phyloP scores from a whole-genome alignment of 2,797 vertebrate genomes.

The Pampus argenteus region DNA sequence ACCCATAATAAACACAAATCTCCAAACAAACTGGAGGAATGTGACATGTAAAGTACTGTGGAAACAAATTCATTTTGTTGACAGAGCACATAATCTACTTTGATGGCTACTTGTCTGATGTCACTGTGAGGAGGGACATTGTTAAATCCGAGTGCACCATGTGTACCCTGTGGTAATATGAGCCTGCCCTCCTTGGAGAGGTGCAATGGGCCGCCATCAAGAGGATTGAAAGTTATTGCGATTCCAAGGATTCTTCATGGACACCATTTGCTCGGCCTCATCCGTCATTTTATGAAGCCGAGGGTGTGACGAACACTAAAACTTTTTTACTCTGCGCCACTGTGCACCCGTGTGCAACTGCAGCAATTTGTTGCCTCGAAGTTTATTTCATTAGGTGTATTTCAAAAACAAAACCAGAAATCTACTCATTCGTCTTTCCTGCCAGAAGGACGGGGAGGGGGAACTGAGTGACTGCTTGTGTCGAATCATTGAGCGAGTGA shows the following conservation, averaged over 20 bases:
- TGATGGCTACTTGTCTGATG: conserved; percentile 57
- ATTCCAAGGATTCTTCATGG: conserved; percentile 55
- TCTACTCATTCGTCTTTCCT: conserved; percentile 36
- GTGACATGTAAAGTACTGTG: conserved; percentile 30
- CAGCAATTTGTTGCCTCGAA: conserved; percentile 10
- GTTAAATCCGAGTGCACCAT: conserved; percentile 48
- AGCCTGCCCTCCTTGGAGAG: conserved; percentile 43
- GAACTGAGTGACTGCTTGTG: conserved; percentile 59
- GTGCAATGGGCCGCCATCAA: conserved; percentile 24
- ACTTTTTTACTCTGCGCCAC: conserved; percentile 27
- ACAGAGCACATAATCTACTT: conserved; percentile 51
- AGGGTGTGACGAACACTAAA: conserved; percentile 25
- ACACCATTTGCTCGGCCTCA: conserved; percentile 38
- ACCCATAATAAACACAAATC: conserved; percentile 14
- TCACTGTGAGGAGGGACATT: conserved; percentile 39
- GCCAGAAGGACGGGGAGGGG: conserved; percentile 40
- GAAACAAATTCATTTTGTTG: conserved; percentile 46
- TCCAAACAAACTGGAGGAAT: conserved; percentile 17
- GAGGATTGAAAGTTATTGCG: conserved; percentile 47
- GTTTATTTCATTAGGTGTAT: not conserved
- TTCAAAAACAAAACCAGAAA: conserved; percentile 25
- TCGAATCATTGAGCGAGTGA: conserved; percentile 66
- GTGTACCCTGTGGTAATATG: conserved; percentile 39
- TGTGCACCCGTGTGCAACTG: conserved; percentile 8
- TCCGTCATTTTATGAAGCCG: conserved; percentile 41